A percentile compares a stretch with the other conserved stretches of the same genome.
phyloP scores from a whole-genome alignment of 2,113 vertebrate genomes.

The Oceanodroma tethys region DNA sequence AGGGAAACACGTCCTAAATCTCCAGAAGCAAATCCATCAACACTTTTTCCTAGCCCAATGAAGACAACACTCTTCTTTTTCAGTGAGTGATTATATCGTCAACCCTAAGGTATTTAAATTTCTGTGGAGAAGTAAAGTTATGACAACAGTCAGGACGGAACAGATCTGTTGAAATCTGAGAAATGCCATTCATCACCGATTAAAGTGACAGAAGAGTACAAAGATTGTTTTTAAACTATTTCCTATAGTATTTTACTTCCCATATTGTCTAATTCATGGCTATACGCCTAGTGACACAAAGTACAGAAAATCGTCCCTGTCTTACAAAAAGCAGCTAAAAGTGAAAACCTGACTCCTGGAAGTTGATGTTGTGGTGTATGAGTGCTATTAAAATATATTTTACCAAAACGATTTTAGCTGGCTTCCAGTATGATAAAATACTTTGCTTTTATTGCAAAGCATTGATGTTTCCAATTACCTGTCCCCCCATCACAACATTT shows the following conservation, averaged over 20 bases:
- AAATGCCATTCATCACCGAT: background rate
- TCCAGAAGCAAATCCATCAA: background rate
- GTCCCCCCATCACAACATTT: background rate
- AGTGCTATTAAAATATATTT: background rate
- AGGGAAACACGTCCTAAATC: background rate
- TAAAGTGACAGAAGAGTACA: background rate
- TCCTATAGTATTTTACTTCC: background rate
- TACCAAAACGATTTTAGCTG: background rate
- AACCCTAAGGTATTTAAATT: background rate
- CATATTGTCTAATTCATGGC: background rate
- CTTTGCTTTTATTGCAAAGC: background rate
- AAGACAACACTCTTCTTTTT: background rate
- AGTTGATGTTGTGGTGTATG: background rate
- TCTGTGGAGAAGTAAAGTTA: background rate
- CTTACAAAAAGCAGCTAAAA: background rate
- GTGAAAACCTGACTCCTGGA: background rate
- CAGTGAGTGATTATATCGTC: background rate
- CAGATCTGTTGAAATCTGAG: background rate
- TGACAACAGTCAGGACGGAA: background rate
- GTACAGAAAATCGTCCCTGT: background rate
- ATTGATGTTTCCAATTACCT: background rate
- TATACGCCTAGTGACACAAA: background rate
- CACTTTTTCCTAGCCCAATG: background rate
- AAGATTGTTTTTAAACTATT: background rate
- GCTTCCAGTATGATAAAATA: background rate